Base-by-base conservation (phyloP, 92 coral and sea anemone species). In the Diadumene lineata region DNA sequence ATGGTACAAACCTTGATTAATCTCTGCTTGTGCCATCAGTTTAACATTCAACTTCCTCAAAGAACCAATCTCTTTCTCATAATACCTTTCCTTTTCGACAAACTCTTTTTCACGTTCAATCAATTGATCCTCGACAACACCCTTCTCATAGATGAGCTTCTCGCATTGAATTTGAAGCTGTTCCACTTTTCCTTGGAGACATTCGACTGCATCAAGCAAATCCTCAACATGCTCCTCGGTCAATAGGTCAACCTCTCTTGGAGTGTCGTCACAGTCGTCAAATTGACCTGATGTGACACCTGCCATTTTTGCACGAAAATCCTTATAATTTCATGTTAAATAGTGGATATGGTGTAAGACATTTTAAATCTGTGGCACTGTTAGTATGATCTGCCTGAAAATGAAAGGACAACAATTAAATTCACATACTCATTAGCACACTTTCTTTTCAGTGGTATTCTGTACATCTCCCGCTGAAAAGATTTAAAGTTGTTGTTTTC, bases 221-320 rank as follows among this genome's bases (percentile, higher is more conserved):
- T 96, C 99, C 61, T 96, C 99, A 34, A 96, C 79, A 64, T 93
- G 92, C 56, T 96, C 99, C 65, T 96, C 99, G 0, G 91, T 87
- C 64, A 96, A 85, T 22, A 96, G 69, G 79, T 92, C 97, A 11
- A 96, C 91, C 53, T 92, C 99, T 50, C 99, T 79, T 0, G 99
- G 99, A 1, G 85, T 82, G 17, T 85, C 93, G 13, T 81, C 87
- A 53, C 78, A 79, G 74, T 78, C 75, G n/a, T 56, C 67, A 55
- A 78, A 78, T 48, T 78, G 82, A 32, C 82, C 82, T 33, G 69
- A 24, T n/a, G n/a, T n/a, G 11, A 77, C 56, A 19, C 75, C 75
- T 15, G 75, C 75, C 75, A 70, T 70, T 21, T 26, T n/a, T n/a
- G n/a, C n/a, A n/a, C n/a, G n/a, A n/a, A n/a, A n/a, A n/a, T n/a